Evolutionary conservation across 2,113 vertebrate genomes (phyloP), one percentile per base, ranked within the genome.

Genomic region (Prolemur simus): DNA sequence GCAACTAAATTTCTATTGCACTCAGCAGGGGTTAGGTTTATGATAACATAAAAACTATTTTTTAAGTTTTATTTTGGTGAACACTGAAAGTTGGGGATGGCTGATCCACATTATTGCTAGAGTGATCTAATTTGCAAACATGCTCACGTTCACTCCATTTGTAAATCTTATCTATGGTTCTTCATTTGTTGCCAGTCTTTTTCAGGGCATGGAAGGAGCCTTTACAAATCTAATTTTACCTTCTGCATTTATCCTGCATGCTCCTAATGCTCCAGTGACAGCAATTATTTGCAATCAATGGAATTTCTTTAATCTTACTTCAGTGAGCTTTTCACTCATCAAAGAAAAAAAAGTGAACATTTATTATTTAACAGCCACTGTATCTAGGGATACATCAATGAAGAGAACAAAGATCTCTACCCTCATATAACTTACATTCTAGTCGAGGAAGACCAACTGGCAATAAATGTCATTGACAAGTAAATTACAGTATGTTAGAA

Each of bases 31-130:
- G 23, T 32, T n/a, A 66, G 14, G 32, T 45, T 77, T 56, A 68
- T 32, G 25, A 84, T 29, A 81, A 60, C 7, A 91, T 63, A 54
- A 73, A 84, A 34, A n/a, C 3, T 11, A 60, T 74, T 74, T 49
- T 73, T 54, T 34, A 52, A 78, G 42, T 47, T 87, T 87, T 69
- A 71, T 96, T 86, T 93, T 95, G 60, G 17, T 63, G 39, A 82
- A 42, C 25, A 54, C 3, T 42, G 23, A 73, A 89, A 83, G 1
- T 45, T 69, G 37, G 71, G 25, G n/a, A 15, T 73, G 27, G 27
- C 47, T 68, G n/a, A 37, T 80, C 20, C 42, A 84, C 8, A 42
- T 7, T 39, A 37, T 27, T 73, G 20, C 11, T 32, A 68, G n/a
- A 29, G 6, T 39, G 63, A 69, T 37, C 14, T 74, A 45, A 78